Percentiles rank a stretch among this genome's conserved stretches.
Conservation (phyloP, 2,888 invertebrate genomes). For the Philaethria dido region DNA sequence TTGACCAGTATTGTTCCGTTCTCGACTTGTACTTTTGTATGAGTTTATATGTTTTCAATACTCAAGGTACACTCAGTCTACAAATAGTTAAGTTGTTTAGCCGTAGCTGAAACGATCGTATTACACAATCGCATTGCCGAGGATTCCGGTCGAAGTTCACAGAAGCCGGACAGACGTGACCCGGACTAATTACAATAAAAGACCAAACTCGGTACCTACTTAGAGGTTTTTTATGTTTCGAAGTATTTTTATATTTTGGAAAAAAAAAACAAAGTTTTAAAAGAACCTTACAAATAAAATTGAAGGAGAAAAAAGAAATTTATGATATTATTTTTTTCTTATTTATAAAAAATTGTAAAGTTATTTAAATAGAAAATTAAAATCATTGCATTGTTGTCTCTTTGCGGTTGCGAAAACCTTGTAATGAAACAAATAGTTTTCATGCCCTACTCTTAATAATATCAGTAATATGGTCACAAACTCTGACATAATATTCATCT, state of each 20-base stretch:
- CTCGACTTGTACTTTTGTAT: background rate
- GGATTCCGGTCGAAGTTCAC: constrained; percentile 79
- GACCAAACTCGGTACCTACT: constrained; percentile 54
- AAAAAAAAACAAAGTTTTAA: constrained; percentile 8
- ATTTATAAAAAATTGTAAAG: too few species aligned
- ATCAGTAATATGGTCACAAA: too few species aligned
- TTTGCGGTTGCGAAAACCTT: too few species aligned
- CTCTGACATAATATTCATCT: too few species aligned
- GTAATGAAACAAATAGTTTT: too few species aligned
- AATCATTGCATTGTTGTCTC: too few species aligned
- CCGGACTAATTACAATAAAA: constrained; percentile 66
- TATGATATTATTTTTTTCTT: too few species aligned
- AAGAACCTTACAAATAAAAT: constrained; percentile 1
- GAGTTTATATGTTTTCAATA: background rate
- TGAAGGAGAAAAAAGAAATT: too few species aligned
- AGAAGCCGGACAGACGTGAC: constrained; percentile 72
- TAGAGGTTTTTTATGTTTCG: constrained; percentile 35
- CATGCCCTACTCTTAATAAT: too few species aligned
- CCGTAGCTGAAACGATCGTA: constrained; percentile 60
- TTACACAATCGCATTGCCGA: constrained; percentile 68
- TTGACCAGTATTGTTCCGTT: background rate
- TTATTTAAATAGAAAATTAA: too few species aligned
- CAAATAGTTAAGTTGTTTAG: constrained; percentile 59
- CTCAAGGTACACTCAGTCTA: constrained; percentile 33
- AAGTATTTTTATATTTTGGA: constrained; percentile 12